These are phyloP conservation scores for Madoqua kirkii DNA, from an alignment of 2,113 vertebrate genomes.

Conservation along the genomic window DNA sequence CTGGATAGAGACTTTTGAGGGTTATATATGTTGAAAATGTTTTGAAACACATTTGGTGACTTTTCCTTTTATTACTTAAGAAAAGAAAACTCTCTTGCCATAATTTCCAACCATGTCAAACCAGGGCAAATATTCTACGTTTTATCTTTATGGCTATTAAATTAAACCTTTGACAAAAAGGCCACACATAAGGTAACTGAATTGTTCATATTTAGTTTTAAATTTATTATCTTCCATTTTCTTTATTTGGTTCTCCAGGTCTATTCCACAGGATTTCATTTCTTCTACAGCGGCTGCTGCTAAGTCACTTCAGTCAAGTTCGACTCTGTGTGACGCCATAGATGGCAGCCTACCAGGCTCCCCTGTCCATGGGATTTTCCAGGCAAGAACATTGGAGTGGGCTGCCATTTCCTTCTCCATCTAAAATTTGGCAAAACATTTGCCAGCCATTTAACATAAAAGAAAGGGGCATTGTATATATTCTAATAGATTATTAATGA, in stretches of 20 bases:
- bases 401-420: too few species aligned
- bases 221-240: not conserved
- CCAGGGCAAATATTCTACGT: not conserved
- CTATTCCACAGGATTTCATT: not conserved
- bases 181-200: not conserved
- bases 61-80: not conserved
- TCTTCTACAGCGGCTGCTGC: not conserved
- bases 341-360: too few species aligned
- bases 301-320: too few species aligned
- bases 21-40: not conserved
- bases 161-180: not conserved
- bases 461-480: not conserved
- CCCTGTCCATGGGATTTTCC: too few species aligned
- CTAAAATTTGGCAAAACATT: not conserved
- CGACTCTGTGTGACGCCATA: too few species aligned
- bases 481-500: not conserved
- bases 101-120: not conserved
- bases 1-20: not conserved
- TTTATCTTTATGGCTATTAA: not conserved
- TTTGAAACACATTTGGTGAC: not conserved
- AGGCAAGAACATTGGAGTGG: too few species aligned
- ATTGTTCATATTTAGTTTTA: not conserved
- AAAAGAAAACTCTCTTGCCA: not conserved
- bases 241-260: not conserved
- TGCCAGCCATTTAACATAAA: not conserved